Conservation (phyloP, 2,797 vertebrate species). For the Takifugu rubripes region DNA sequence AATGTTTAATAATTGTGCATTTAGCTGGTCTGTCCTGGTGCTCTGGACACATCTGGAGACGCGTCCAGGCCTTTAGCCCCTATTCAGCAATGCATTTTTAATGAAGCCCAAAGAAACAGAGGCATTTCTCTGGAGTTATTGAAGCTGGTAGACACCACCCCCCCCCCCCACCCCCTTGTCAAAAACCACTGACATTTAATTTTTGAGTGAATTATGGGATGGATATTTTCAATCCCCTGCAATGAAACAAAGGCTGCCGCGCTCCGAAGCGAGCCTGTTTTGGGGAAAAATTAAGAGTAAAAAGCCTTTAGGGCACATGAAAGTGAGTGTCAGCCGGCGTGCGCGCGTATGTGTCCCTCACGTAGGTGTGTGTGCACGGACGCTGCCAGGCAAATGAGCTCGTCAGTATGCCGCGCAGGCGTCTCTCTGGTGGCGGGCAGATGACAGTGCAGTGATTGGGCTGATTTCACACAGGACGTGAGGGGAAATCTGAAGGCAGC, state of each 20-base stretch:
- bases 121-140: slow-evolving; percentile 47
- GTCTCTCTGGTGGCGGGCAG: slow-evolving; percentile 69
- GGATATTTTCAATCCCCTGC: slow-evolving; percentile 42
- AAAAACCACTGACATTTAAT: slow-evolving; percentile 54
- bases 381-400: slow-evolving; percentile 58
- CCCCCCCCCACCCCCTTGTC: slow-evolving; percentile 4
- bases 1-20: too few relatives aligned
- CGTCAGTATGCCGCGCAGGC: slow-evolving; percentile 68
- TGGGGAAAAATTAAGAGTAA: slow-evolving; percentile 39
- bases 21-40: too few relatives aligned
- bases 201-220: slow-evolving; percentile 41
- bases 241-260: slow-evolving; percentile 37
- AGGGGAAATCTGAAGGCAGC: slow-evolving; percentile 71
- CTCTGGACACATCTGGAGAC: too few relatives aligned
- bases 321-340: slow-evolving; percentile 9
- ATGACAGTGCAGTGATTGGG: slow-evolving; percentile 73
- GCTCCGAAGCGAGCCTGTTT: too few relatives aligned
- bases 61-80: too few relatives aligned
- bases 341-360: background rate
- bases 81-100: slow-evolving; percentile 33
- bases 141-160: slow-evolving; percentile 34
- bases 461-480: slow-evolving; percentile 71
- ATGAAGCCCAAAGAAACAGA: slow-evolving; percentile 24
- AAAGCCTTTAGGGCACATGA: slow-evolving; percentile 39
- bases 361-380: background rate